Percentiles rank a stretch among this genome's conserved stretches.
Conservation (phyloP, 2,797 vertebrate genomes). For the Lophius americanus region DNA sequence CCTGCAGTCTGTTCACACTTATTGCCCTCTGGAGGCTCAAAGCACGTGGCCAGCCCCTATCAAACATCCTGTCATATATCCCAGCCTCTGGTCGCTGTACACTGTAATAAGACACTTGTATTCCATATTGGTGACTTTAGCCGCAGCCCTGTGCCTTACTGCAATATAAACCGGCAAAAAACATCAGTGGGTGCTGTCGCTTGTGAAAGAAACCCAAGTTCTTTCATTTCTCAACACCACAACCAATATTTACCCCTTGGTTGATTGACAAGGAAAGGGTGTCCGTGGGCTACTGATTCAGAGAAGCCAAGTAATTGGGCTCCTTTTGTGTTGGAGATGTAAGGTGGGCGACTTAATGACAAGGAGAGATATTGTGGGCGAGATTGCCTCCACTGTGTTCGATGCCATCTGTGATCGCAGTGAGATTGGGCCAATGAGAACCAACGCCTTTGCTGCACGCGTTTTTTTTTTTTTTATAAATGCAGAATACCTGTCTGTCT, state of each 20-base stretch:
- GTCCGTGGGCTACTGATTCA: slow-evolving; percentile 68
- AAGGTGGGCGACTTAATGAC: slow-evolving; percentile 78
- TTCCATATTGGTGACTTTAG: slow-evolving; percentile 29
- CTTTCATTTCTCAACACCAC: slow-evolving; percentile 48
- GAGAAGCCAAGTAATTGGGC: slow-evolving; percentile 64
- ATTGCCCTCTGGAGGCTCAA: slow-evolving; percentile 42
- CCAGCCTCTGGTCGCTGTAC: slow-evolving; percentile 28
- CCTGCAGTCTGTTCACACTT: slow-evolving; percentile 31
- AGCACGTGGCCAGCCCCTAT: slow-evolving; percentile 35
- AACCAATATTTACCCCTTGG: slow-evolving; percentile 70
- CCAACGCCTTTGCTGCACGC: slow-evolving; percentile 29
- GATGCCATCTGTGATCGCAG: slow-evolving; percentile 59
- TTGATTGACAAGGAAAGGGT: slow-evolving; percentile 76
- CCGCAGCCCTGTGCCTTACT: slow-evolving; percentile 23
- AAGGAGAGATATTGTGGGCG: slow-evolving; percentile 61
- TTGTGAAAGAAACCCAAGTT: slow-evolving; percentile 60
- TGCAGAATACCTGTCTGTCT: slow-evolving; percentile 17
- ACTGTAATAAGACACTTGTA: slow-evolving; percentile 34
- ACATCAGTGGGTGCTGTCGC: slow-evolving; percentile 53
- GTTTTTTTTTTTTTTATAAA: slow-evolving; percentile 1
- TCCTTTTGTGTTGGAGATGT: slow-evolving; percentile 58
- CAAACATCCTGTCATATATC: slow-evolving; percentile 42
- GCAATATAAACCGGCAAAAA: slow-evolving; percentile 56
- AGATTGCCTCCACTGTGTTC: slow-evolving; percentile 64
- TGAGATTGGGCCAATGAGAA: slow-evolving; percentile 31